Evolutionary conservation across 2,113 vertebrate genomes (phyloP).

Genomic region (Seriola quinqueradiata): DNA sequence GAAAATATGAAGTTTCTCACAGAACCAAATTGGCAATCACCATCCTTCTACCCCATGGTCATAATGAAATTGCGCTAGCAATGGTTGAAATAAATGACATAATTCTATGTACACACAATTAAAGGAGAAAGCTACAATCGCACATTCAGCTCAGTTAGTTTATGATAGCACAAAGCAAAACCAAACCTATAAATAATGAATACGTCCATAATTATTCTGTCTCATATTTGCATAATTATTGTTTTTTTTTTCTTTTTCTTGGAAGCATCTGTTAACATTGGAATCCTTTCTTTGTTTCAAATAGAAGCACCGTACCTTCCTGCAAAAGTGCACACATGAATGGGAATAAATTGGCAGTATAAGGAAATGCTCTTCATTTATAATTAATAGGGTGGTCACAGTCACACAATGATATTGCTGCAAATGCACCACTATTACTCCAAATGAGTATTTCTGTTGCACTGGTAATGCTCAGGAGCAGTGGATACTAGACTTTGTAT

Average conservation of each 20-base stretch:
- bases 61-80: conserved; percentile 83
- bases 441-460: conserved; percentile 69
- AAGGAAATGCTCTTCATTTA: conserved; percentile 77
- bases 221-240: conserved; percentile 88
- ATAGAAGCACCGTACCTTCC: conserved; percentile 69
- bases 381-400: conserved; percentile 79
- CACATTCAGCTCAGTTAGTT: conserved; percentile 84
- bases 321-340: conserved; percentile 68
- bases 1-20: conserved; percentile 82
- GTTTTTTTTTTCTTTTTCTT: conserved; percentile 68
- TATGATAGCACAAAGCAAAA: conserved; percentile 82
- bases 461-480: conserved; percentile 26
- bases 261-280: conserved; percentile 83
- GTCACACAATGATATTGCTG: conserved; percentile 70
- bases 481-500: conserved; percentile 8
- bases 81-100: conserved; percentile 85
- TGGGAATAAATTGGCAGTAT: conserved; percentile 74
- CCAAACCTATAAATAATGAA: conserved; percentile 88
- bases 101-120: conserved; percentile 86
- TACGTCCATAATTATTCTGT: conserved; percentile 84
- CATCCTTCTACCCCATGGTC: conserved; percentile 81
- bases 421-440: conserved; percentile 67
- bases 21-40: conserved; percentile 84
- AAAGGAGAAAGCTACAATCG: conserved; percentile 81
- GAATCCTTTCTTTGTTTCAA: conserved; percentile 75